These are phyloP conservation scores for Holocentrus rufus DNA, from an alignment of 2,797 vertebrate species.

Conservation along the genomic window DNA sequence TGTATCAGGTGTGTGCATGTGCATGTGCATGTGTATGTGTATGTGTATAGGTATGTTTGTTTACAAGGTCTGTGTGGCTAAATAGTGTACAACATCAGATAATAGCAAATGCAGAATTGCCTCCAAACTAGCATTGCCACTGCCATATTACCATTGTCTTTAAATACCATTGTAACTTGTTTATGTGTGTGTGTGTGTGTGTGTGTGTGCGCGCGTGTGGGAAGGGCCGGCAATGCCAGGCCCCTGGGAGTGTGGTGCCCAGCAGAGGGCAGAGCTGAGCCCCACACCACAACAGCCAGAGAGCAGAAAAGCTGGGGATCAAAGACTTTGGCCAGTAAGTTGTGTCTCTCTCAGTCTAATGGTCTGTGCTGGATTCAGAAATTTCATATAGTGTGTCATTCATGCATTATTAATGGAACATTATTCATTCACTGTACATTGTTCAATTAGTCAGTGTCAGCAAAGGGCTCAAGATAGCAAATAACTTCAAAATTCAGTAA, in stretches of 20 bases:
- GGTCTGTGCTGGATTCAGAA: too few species aligned
- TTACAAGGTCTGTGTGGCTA: constrained; percentile 24
- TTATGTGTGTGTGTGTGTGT: not conserved
- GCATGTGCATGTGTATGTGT: not conserved
- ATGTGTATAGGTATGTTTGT: not conserved
- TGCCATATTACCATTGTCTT: too few species aligned
- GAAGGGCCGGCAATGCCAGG: constrained; percentile 59
- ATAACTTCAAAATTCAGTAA: too few species aligned
- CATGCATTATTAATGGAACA: too few species aligned
- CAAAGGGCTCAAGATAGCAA: too few species aligned
- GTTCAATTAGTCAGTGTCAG: too few species aligned
- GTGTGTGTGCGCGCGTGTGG: constrained; percentile 26
- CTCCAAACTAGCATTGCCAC: too few species aligned
- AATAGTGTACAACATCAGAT: too few species aligned
- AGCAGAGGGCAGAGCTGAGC: constrained; percentile 67
- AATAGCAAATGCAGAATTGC: too few species aligned
- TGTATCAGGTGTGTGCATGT: not conserved
- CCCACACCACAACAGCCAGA: constrained; percentile 24
- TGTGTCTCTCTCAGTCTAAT: not conserved
- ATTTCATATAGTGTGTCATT: too few species aligned
- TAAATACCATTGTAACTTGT: too few species aligned
- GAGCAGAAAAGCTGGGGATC: constrained; percentile 45
- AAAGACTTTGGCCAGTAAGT: constrained; percentile 58
- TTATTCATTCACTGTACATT: too few species aligned
- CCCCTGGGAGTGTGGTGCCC: constrained; percentile 61